Conservation (phyloP, 2,888 invertebrate genomes). For the Automeris io region DNA sequence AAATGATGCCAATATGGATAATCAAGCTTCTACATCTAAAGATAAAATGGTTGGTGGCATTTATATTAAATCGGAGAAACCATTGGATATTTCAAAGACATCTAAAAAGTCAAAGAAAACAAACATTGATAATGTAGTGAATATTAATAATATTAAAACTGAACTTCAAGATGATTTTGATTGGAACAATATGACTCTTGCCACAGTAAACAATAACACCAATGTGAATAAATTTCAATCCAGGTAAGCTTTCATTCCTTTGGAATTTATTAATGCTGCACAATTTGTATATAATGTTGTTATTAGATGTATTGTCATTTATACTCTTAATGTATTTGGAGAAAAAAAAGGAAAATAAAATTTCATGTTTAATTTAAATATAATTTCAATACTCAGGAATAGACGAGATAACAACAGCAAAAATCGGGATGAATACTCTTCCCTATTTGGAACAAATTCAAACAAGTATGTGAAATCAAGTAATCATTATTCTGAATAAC, state of each 20-base stretch:
- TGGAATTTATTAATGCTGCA: neutral
- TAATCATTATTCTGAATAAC: conserved; percentile 33
- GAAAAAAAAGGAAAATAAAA: neutral
- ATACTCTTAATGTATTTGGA: conserved; percentile 8
- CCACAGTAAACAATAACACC: conserved; percentile 60
- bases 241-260: conserved; percentile 46
- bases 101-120: conserved; percentile 49
- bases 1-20: conserved; percentile 33
- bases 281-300: too few relatives aligned
- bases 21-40: conserved; percentile 33
- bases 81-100: conserved; percentile 25
- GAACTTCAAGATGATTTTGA: conserved; percentile 68
- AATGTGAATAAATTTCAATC: conserved; percentile 56
- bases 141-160: conserved; percentile 64
- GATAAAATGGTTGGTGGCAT: conserved; percentile 67
- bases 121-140: conserved; percentile 32
- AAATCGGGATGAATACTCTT: conserved; percentile 62
- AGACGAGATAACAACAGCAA: conserved; percentile 65
- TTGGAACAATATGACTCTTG: conserved; percentile 68
- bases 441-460: conserved; percentile 59
- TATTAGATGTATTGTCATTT: too few relatives aligned
- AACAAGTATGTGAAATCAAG: conserved; percentile 64
- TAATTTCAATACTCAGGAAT: conserved; percentile 62
- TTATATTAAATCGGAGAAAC: conserved; percentile 57
- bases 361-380: conserved; percentile 11